Percentiles rank a stretch among this genome's conserved stretches.
Evolutionary conservation across 2,113 vertebrate genomes (phyloP).

Genomic region (Halichoeres trimaculatus): DNA sequence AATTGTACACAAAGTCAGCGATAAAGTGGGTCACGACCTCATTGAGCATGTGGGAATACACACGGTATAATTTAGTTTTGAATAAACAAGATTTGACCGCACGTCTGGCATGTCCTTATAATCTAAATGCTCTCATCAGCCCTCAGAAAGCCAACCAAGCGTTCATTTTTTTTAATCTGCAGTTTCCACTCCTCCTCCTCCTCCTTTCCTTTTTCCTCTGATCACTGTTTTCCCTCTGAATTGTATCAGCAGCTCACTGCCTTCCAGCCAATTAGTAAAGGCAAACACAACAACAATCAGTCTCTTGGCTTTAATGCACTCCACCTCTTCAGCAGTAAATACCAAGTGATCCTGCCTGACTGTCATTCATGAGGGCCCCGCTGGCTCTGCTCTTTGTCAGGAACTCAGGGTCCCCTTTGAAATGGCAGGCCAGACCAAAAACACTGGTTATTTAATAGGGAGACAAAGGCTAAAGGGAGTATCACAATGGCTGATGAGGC

Average conservation of each 20-base stretch:
- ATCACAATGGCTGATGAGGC: slow-evolving; percentile 58
- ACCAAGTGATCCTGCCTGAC: slow-evolving; percentile 71
- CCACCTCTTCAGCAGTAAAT: slow-evolving; percentile 77
- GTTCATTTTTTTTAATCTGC: slow-evolving; percentile 63
- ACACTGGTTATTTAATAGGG: slow-evolving; percentile 52
- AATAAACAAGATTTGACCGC: slow-evolving; percentile 69
- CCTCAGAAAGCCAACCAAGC: slow-evolving; percentile 62
- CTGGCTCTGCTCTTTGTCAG: slow-evolving; percentile 74
- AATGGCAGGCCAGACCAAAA: slow-evolving; percentile 62
- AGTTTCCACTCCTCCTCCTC: slow-evolving; percentile 59
- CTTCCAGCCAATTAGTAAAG: slow-evolving; percentile 79
- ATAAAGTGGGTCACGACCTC: slow-evolving; percentile 64
- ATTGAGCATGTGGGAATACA: slow-evolving; percentile 52
- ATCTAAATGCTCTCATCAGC: slow-evolving; percentile 70
- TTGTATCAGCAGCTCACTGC: slow-evolving; percentile 69
- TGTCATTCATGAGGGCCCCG: slow-evolving; percentile 74
- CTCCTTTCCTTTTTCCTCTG: slow-evolving; percentile 49
- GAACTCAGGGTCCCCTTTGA: slow-evolving; percentile 62
- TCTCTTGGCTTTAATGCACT: slow-evolving; percentile 73
- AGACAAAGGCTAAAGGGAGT: slow-evolving; percentile 60
- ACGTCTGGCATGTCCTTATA: slow-evolving; percentile 67
- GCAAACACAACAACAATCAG: slow-evolving; percentile 78
- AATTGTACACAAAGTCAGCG: slow-evolving; percentile 42
- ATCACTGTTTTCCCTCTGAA: slow-evolving; percentile 67
- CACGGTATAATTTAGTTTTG: slow-evolving; percentile 59